Evolutionary conservation across 2,113 vertebrate species (phyloP).

Genomic region (Leptosomus discolor): DNA sequence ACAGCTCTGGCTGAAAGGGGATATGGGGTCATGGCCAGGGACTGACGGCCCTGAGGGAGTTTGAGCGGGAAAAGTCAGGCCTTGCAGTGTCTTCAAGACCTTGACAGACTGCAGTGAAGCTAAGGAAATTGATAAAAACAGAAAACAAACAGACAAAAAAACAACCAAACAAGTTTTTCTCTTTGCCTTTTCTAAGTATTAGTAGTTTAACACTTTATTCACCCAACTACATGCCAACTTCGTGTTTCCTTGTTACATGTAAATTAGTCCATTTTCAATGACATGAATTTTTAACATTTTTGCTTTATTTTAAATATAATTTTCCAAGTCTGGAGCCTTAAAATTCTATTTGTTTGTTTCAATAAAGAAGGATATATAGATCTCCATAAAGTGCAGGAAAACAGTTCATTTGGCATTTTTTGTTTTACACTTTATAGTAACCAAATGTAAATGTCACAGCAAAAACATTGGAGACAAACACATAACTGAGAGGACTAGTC

Average conservation of each 20-base stretch:
- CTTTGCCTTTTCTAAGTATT: neutral
- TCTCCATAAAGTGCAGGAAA: neutral
- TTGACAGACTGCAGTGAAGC: neutral
- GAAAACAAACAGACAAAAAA: neutral
- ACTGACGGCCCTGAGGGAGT: rapidly evolving
- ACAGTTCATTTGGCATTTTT: neutral
- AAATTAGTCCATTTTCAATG: neutral
- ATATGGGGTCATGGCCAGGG: too few species aligned
- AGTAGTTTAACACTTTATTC: neutral
- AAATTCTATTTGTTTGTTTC: neutral
- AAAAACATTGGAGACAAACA: neutral
- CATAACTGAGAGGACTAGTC: neutral
- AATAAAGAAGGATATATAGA: neutral
- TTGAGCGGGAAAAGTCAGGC: neutral
- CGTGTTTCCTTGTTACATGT: neutral
- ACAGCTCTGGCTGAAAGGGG: rapidly evolving
- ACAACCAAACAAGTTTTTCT: neutral
- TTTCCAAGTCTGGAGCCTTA: neutral
- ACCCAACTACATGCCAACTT: neutral
- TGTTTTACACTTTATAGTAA: neutral
- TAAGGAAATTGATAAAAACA: neutral
- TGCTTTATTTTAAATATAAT: neutral
- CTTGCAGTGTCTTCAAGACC: neutral
- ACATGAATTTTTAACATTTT: neutral
- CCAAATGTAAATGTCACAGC: neutral